Base-by-base conservation (phyloP, 2,113 vertebrate genomes). In the Lanius collurio region DNA sequence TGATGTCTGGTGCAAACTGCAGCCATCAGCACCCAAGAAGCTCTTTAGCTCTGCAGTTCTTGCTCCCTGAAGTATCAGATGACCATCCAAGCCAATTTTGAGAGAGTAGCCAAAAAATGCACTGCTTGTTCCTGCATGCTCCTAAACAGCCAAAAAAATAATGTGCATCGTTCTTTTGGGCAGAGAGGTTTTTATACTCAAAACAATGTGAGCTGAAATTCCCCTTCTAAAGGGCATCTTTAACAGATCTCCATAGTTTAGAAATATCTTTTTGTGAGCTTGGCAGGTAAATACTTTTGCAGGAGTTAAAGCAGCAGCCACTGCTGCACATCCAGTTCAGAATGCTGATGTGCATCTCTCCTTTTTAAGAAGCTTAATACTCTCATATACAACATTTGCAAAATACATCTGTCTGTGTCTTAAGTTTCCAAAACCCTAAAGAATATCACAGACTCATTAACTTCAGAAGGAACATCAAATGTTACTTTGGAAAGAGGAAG, bases 1-100 rank as follows among this genome's bases (percentile, higher is more conserved):
- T 2, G 0, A 57, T 26, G 28, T 33, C 49, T 76, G 22, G 20
- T 65, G 15, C 53, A 76, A 85, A 90, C 26, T 57, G 57, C 67
- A 88, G 73, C 57, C 70, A 37, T 91, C 74, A 82, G 77, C 87
- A 75, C 30, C 39, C 35, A 59, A 10, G 4, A 83, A 49, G 26
- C 44, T 63, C 47, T 64, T 30, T 57, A 69, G 55, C 74, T 74
- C 87, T 62, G 49, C 78, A 71, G 26, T 41, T 83, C 65, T 85
- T 91, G 46, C 37, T 90, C 74, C 39, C 74, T 89, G 16, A 89
- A 82, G 23, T 64, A 65, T 79, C 84, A 90, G 63, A 24, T 87
- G 82, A 80, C 49, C 39, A 62, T 24, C 49, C 63, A 65, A 79
- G 50, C 49, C n/a, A 60, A 30, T 49, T 82, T 39, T 47, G 37